Conservation (phyloP, 1,140 invertebrate genomes). For the Trichonephila clavipes region DNA sequence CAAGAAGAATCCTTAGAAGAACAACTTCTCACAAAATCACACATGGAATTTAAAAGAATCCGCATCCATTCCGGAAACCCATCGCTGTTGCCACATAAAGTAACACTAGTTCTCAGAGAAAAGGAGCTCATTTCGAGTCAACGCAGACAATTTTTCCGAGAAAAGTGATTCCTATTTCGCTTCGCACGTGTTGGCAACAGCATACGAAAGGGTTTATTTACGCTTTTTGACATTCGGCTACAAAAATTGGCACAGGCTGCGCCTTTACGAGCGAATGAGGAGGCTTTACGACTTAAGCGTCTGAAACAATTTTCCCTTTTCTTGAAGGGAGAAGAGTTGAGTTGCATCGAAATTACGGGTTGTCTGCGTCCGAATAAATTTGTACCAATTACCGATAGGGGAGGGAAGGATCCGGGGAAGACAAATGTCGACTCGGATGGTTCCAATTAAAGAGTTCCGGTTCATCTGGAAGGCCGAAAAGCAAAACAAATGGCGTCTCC, state of each 20-base stretch:
- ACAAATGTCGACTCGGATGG: not conserved
- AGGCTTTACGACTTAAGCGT: conserved; percentile 26
- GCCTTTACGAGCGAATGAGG: conserved; percentile 35
- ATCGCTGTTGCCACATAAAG: too few relatives aligned
- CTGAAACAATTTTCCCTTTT: not conserved
- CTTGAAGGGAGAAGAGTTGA: not conserved
- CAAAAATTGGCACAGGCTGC: conserved; percentile 27
- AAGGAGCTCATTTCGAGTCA: not conserved
- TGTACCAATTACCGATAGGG: not conserved
- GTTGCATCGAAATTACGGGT: not conserved
- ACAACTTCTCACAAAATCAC: too few relatives aligned
- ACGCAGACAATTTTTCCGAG: not conserved
- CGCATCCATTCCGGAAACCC: too few relatives aligned
- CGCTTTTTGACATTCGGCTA: not conserved
- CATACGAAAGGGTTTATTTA: conserved; percentile 44
- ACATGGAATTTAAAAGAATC: too few relatives aligned
- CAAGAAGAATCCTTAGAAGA: too few relatives aligned
- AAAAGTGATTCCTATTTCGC: not conserved
- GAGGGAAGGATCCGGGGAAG: not conserved
- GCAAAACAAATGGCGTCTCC: too few relatives aligned
- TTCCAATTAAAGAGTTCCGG: not conserved
- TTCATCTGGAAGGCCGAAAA: too few relatives aligned
- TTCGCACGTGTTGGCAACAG: not conserved
- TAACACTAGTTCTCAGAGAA: too few relatives aligned
- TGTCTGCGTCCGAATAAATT: not conserved